Evolutionary conservation across 2,797 vertebrate species (phyloP).

Genomic region (Cetoscarus ocellatus): DNA sequence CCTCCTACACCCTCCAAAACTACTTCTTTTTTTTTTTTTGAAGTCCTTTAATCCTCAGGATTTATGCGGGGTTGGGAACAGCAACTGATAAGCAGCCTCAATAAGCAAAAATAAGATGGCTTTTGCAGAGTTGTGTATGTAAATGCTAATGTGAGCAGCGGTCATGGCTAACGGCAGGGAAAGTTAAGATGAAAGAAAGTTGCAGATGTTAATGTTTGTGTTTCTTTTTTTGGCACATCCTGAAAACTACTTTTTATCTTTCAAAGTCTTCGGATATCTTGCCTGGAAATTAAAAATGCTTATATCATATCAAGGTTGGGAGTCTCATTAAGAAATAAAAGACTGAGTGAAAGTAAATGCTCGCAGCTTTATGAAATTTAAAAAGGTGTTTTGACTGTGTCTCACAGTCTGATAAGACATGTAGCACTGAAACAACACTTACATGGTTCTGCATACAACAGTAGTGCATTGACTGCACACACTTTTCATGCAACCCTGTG

Average conservation of each 20-base stretch:
- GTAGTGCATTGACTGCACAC: too few relatives aligned
- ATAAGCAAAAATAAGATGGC: constrained; percentile 60
- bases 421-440: too few relatives aligned
- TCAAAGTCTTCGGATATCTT: constrained; percentile 3
- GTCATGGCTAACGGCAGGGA: constrained; percentile 68
- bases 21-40: constrained; percentile 61
- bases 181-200: constrained; percentile 72
- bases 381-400: neutral
- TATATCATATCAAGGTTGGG: neutral
- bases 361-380: neutral
- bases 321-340: neutral
- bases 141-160: constrained; percentile 60
- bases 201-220: constrained; percentile 67
- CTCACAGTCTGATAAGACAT: too few relatives aligned
- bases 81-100: constrained; percentile 81
- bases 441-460: too few relatives aligned
- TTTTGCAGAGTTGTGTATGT: constrained; percentile 61
- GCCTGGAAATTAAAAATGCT: neutral
- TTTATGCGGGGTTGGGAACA: constrained; percentile 77
- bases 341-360: neutral
- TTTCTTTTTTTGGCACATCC: constrained; percentile 40
- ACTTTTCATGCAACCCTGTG: too few relatives aligned
- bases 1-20: constrained; percentile 49
- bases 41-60: constrained; percentile 84
- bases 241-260: constrained; percentile 35